phyloP scores from a whole-genome alignment of 2,113 vertebrate genomes.

The Mastomys natalensis region DNA sequence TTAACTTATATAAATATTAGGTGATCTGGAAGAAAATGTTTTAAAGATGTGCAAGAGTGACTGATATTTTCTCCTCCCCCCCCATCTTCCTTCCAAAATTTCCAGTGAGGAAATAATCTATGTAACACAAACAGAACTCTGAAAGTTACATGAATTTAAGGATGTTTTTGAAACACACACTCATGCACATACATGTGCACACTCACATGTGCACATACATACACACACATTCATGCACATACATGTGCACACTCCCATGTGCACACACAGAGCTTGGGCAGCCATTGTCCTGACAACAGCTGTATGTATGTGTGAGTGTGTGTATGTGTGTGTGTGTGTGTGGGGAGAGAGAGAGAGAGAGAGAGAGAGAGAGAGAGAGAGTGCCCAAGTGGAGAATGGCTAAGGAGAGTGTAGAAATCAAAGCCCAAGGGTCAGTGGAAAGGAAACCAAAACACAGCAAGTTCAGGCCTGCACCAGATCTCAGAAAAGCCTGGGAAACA shows the following conservation, averaged over 20 bases:
- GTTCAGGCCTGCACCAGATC: not conserved
- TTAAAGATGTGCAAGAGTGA: conserved; percentile 48
- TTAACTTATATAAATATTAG: conserved; percentile 51
- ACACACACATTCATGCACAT: not conserved
- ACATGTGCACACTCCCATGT: not conserved
- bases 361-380: not conserved
- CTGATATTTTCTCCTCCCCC: conserved; percentile 40
- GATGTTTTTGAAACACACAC: not conserved
- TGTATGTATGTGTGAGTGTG: no score
- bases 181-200: not conserved
- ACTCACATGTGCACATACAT: not conserved
- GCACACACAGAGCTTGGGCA: not conserved
- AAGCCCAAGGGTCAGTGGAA: not conserved
- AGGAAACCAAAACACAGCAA: not conserved
- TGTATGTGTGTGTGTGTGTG: no score
- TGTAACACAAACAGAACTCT: not conserved
- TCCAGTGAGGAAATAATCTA: not conserved
- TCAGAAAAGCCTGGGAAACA: not conserved
- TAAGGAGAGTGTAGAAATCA: not conserved
- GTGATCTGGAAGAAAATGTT: conserved; percentile 53
- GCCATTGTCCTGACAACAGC: rapidly evolving
- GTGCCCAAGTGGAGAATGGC: not conserved
- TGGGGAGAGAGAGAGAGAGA: not conserved
- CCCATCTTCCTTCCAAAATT: not conserved
- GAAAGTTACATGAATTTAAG: conserved; percentile 25